Conservation (phyloP, 2,888 invertebrate species). For the Leucophenga maculata region DNA sequence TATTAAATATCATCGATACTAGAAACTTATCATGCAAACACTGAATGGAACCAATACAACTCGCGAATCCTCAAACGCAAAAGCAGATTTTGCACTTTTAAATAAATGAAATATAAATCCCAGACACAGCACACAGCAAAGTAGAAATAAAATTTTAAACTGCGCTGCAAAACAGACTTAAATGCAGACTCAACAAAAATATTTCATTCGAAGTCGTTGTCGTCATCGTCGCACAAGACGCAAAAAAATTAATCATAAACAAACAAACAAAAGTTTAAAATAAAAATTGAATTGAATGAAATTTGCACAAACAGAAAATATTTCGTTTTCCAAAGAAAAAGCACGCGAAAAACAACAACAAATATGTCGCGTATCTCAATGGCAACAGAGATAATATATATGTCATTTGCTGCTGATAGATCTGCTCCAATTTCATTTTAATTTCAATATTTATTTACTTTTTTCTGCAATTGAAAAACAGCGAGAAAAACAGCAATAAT, state of each 20-base stretch:
- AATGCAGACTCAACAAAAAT: slow-evolving; percentile 1
- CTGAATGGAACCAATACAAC: too few species aligned
- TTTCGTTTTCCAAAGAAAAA: neutral
- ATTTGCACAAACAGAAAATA: neutral
- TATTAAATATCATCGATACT: too few species aligned
- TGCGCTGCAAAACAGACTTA: too few species aligned
- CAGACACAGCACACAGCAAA: too few species aligned
- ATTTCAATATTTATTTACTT: slow-evolving; percentile 28
- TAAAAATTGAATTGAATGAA: slow-evolving; percentile 16
- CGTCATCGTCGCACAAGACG: too few species aligned
- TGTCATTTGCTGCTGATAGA: slow-evolving; percentile 27
- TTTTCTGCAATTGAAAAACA: neutral
- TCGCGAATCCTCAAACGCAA: too few species aligned
- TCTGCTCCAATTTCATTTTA: slow-evolving; percentile 27
- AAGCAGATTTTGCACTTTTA: too few species aligned
- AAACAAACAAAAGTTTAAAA: slow-evolving; percentile 8
- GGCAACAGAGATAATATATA: slow-evolving; percentile 26
- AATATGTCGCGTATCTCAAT: neutral
- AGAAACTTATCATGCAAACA: too few species aligned
- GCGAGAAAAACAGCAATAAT: neutral
- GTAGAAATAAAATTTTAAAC: too few species aligned
- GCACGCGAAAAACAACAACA: neutral
- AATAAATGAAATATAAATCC: too few species aligned
- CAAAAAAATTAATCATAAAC: slow-evolving; percentile 12
- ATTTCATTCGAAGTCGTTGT: neutral